Percentiles rank a stretch among this genome's conserved stretches.
These are phyloP conservation scores for Piprites chloris DNA, from an alignment of 2,113 vertebrate species.

Conservation along the genomic window DNA sequence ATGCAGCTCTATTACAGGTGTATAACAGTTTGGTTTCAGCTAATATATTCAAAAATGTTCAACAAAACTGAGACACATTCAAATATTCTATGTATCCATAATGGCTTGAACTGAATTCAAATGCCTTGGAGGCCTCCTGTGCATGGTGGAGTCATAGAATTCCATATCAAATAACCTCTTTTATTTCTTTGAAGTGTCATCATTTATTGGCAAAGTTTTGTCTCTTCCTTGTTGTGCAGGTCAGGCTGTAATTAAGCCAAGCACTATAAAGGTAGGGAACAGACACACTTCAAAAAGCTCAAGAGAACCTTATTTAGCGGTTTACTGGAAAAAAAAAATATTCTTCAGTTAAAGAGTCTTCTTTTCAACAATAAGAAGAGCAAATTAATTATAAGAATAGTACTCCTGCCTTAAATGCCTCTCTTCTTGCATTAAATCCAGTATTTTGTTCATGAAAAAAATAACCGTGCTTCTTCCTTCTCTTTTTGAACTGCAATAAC, in stretches of 20 bases:
- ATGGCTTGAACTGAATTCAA: constrained; percentile 8
- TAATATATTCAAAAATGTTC: constrained; percentile 2
- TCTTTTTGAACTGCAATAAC: background rate
- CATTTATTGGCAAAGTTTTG: constrained; percentile 34
- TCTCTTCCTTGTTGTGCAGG: background rate
- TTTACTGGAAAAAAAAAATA: constrained; percentile 36
- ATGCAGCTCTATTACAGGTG: background rate
- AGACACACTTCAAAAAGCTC: constrained; percentile 61
- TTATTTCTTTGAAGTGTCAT: constrained; percentile 36
- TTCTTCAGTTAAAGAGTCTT: constrained; percentile 51
- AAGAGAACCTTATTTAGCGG: constrained; percentile 58
- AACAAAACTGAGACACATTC: background rate
- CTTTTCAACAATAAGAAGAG: constrained; percentile 65
- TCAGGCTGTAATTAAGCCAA: constrained; percentile 61
- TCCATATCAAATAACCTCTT: background rate
- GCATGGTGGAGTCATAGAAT: background rate
- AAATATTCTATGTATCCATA: background rate
- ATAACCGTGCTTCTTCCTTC: constrained; percentile 43
- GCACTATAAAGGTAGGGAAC: constrained; percentile 51
- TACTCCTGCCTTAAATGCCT: constrained; percentile 38
- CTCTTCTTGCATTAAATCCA: constrained; percentile 55
- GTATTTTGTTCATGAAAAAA: constrained; percentile 58
- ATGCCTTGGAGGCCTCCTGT: background rate
- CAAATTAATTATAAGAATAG: constrained; percentile 59
- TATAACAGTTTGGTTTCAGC: background rate